Percentiles rank a stretch among this genome's conserved stretches.
Evolutionary conservation across 2,888 invertebrate genomes (phyloP).

Genomic region (Beris chalybata): DNA sequence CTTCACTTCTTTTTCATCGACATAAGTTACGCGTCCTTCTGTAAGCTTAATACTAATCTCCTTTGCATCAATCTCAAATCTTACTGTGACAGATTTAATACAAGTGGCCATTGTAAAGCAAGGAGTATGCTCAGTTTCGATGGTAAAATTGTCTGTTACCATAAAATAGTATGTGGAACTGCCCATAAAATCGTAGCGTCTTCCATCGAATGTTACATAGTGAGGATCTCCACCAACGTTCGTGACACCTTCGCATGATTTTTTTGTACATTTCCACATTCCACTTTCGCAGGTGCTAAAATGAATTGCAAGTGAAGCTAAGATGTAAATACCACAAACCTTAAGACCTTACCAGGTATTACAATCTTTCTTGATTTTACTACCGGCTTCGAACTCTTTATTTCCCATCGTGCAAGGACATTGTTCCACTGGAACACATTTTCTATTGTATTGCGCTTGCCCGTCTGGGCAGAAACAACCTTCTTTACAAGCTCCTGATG

Average conservation of each 20-base stretch:
- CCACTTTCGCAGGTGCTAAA: slow-evolving; percentile 67
- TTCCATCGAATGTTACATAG: slow-evolving; percentile 88
- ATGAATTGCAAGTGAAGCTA: background rate
- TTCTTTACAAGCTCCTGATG: slow-evolving; percentile 69
- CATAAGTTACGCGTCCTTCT: slow-evolving; percentile 69
- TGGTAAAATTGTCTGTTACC: slow-evolving; percentile 66
- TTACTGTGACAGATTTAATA: slow-evolving; percentile 75
- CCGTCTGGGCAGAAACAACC: slow-evolving; percentile 88
- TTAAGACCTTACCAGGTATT: slow-evolving; percentile 70
- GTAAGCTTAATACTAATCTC: slow-evolving; percentile 66
- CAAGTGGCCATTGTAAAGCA: slow-evolving; percentile 80
- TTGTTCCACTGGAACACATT: slow-evolving; percentile 69
- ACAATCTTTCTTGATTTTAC: slow-evolving; percentile 74
- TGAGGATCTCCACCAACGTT: slow-evolving; percentile 87
- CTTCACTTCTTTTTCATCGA: slow-evolving; percentile 70
- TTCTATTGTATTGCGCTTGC: slow-evolving; percentile 70
- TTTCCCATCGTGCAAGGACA: slow-evolving; percentile 83
- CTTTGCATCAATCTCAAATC: slow-evolving; percentile 56
- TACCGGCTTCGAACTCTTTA: slow-evolving; percentile 70
- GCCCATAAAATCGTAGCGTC: slow-evolving; percentile 87
- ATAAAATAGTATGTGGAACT: slow-evolving; percentile 83
- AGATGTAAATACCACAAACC: no score
- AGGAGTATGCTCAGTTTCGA: slow-evolving; percentile 80
- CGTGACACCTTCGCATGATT: slow-evolving; percentile 82
- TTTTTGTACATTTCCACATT: slow-evolving; percentile 78